A percentile compares a stretch with the other conserved stretches of the same genome.
These are phyloP conservation scores for Rhopalosiphum maidis DNA, from an alignment of 1,140 invertebrate genomes.

Conservation along the genomic window DNA sequence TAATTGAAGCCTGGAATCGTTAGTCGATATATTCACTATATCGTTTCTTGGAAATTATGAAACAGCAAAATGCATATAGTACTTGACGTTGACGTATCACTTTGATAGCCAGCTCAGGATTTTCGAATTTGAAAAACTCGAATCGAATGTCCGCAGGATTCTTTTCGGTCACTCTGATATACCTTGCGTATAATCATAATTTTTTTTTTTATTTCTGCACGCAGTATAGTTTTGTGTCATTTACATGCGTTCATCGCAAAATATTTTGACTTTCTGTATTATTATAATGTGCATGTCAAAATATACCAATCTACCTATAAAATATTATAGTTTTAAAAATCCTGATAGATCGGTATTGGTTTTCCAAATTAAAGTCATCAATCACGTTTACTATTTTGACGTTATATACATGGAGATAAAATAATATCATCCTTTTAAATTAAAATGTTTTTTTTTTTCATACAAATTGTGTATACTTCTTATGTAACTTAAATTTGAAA, in stretches of 20 bases:
- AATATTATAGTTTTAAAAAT: not conserved
- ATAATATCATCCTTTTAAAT: too few relatives aligned
- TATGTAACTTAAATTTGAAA: not conserved
- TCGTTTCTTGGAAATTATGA: too few relatives aligned
- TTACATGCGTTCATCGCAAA: not conserved
- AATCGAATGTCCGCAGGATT: not conserved
- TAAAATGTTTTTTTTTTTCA: not conserved
- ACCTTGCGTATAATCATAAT: not conserved
- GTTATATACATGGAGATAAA: too few relatives aligned
- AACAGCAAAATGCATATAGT: not conserved
- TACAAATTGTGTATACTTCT: not conserved
- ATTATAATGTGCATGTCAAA: not conserved
- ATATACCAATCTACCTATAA: not conserved
- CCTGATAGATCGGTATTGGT: not conserved
- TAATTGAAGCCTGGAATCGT: not conserved
- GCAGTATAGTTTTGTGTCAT: not conserved
- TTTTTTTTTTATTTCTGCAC: not conserved
- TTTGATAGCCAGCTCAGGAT: not conserved
- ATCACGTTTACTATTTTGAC: not conserved
- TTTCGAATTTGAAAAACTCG: not conserved
- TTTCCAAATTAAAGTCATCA: not conserved
- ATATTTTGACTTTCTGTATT: not conserved
- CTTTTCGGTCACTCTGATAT: not conserved
- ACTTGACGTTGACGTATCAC: not conserved
- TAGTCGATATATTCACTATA: too few relatives aligned